Evolutionary conservation across 2,113 vertebrate genomes (phyloP).

Genomic region (Chitala chitala): DNA sequence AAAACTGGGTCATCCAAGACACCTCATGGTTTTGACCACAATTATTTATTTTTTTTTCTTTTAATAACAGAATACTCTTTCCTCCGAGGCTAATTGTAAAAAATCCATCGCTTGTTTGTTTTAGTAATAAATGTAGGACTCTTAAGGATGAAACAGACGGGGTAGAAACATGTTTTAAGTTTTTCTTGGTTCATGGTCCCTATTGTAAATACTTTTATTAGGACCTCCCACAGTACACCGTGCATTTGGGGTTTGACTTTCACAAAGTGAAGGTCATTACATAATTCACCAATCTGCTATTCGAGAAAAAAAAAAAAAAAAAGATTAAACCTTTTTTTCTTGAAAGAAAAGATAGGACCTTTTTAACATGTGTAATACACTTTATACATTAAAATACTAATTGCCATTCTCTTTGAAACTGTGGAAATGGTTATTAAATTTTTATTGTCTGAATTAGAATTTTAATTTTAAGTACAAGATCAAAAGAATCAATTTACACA

Average conservation of each 20-base stretch:
- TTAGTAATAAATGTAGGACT: too few species aligned
- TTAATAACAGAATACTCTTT: too few species aligned
- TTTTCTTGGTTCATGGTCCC: not conserved
- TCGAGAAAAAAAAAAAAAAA: conserved; percentile 41
- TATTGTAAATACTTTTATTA: not conserved
- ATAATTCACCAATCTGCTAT: conserved; percentile 42
- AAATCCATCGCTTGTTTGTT: not conserved
- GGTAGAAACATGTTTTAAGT: not conserved
- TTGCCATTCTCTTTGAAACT: conserved; percentile 52
- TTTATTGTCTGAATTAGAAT: conserved; percentile 55
- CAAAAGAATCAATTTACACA: conserved; percentile 57
- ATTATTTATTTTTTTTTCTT: too few species aligned
- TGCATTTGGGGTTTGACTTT: conserved; percentile 38
- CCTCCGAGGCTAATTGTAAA: too few species aligned
- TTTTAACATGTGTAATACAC: conserved; percentile 49
- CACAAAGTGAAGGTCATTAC: conserved; percentile 47
- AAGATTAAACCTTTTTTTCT: conserved; percentile 15
- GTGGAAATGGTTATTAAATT: conserved; percentile 56
- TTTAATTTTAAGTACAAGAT: conserved; percentile 60
- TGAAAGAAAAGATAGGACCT: conserved; percentile 40
- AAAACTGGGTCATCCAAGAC: not conserved
- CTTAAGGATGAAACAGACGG: not conserved
- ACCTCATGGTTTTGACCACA: too few species aligned
- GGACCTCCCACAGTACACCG: conserved; percentile 1
- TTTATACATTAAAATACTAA: conserved; percentile 40